Base-by-base conservation (phyloP, 2,888 invertebrate genomes). In the Apeira syringaria region DNA sequence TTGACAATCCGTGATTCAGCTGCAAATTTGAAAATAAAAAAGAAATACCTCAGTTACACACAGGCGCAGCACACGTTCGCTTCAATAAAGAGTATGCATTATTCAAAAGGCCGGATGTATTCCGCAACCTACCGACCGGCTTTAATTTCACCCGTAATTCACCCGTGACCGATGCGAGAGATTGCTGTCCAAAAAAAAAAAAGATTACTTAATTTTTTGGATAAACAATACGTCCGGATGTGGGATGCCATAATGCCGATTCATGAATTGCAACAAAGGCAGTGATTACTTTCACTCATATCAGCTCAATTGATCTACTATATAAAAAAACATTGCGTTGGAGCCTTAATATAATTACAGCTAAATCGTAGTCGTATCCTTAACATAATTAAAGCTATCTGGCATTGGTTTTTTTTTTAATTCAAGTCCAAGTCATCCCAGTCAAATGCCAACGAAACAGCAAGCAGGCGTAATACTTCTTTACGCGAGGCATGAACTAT, bases 1-100 rank as follows among this genome's bases (percentile, higher is more conserved):
- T 17, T 5, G 17, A 6, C 17, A 20, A 7, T 7, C 20, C 20
- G 20, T 20, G 7, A 7, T 7, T 20, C 20, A 20, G 7, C 20
- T 20, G 20, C 7, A 2, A 7, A 20, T 20, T 20, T 5, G 2
- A 20, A 20, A 20, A 7, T 6, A 20, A 20, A 6, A 6, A 6
- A 20, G n/a, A n/a, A n/a, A n/a, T n/a, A n/a, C n/a, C n/a, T n/a
- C n/a, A n/a, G n/a, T n/a, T 24, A 22, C 35, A 42, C 36, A 42
- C 15, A 13, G 25, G 18, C 38, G 30, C 53, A 49, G 38, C 43
- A 45, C 68, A 61, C 72, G 64, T 71, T 70, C 69, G 56, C 60
- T 68, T 66, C 77, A 80, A 84, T 82, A 81, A 79, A 76, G 73
- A 69, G 66, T 76, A 76, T 86, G 78, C 80, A 85, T 87, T 80